Percentiles rank a stretch among this genome's conserved stretches.
phyloP scores from a whole-genome alignment of 2,797 vertebrate genomes.

The Glossophaga mutica region DNA sequence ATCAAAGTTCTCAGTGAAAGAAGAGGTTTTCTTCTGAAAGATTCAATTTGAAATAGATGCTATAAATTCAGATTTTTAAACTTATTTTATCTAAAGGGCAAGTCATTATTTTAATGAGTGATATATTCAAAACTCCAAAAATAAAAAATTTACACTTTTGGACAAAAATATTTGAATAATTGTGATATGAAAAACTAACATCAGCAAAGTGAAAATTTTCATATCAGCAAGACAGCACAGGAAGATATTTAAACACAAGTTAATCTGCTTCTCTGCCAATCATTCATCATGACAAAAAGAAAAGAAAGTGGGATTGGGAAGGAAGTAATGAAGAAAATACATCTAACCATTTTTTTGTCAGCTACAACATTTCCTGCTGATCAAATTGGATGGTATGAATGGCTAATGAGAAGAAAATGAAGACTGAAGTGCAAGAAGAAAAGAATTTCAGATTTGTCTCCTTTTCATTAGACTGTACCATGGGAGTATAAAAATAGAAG shows the following conservation, averaged over 20 bases:
- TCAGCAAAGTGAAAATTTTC: constrained; percentile 21
- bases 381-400: constrained; percentile 50
- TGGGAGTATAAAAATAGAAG: not conserved
- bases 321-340: constrained; percentile 29
- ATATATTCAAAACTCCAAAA: not conserved
- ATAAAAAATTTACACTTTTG: not conserved
- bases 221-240: constrained; percentile 40
- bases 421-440: constrained; percentile 17
- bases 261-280: not conserved
- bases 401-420: constrained; percentile 60
- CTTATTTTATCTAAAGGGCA: constrained; percentile 4
- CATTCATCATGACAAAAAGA: constrained; percentile 42
- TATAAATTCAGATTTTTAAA: constrained; percentile 33
- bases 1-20: not conserved
- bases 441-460: not conserved
- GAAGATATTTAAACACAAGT: constrained; percentile 25
- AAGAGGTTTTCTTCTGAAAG: not conserved
- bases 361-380: constrained; percentile 42
- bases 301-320: not conserved
- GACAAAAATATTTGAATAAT: not conserved
- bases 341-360: constrained; percentile 23
- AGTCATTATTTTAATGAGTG: not conserved
- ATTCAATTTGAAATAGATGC: not conserved
- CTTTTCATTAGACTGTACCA: constrained; percentile 1
- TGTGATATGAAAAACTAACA: constrained; percentile 58